Conservation (phyloP, 2,797 vertebrate genomes). For the Dendrocincla tyrannina region DNA sequence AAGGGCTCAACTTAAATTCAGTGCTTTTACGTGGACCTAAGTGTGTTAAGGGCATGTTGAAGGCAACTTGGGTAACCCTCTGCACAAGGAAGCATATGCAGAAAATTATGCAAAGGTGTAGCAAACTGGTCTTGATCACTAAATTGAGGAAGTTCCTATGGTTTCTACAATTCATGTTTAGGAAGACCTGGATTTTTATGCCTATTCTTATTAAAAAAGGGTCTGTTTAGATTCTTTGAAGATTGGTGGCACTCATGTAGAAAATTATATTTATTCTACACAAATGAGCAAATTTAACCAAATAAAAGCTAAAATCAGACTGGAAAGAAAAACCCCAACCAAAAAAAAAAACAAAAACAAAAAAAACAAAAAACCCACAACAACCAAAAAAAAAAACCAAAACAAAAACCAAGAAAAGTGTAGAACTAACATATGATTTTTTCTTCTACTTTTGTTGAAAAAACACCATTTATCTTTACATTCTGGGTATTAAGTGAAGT, state of each 20-base stretch:
- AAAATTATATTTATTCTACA: background rate
- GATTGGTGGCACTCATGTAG: background rate
- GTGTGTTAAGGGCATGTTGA: background rate
- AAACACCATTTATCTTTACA: background rate
- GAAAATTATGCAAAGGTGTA: background rate
- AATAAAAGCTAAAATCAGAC: background rate
- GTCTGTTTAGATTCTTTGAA: background rate
- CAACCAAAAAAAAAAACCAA: background rate
- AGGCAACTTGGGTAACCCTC: background rate
- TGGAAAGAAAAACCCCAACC: no score
- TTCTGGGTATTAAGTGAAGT: background rate
- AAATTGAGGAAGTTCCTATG: background rate
- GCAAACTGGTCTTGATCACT: background rate
- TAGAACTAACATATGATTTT: background rate
- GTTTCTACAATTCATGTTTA: background rate
- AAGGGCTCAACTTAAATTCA: fast-evolving
- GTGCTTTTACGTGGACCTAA: background rate
- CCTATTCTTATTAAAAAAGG: background rate
- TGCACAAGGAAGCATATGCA: fast-evolving
- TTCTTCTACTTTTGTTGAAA: background rate
- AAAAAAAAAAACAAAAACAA: no score
- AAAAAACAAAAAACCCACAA: no score
- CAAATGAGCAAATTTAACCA: background rate
- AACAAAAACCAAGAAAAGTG: background rate
- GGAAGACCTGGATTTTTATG: background rate